A percentile compares a stretch with the other conserved stretches of the same genome.
Evolutionary conservation across 2,888 invertebrate genomes (phyloP).

Genomic region (Scaptomyza tumidula): DNA sequence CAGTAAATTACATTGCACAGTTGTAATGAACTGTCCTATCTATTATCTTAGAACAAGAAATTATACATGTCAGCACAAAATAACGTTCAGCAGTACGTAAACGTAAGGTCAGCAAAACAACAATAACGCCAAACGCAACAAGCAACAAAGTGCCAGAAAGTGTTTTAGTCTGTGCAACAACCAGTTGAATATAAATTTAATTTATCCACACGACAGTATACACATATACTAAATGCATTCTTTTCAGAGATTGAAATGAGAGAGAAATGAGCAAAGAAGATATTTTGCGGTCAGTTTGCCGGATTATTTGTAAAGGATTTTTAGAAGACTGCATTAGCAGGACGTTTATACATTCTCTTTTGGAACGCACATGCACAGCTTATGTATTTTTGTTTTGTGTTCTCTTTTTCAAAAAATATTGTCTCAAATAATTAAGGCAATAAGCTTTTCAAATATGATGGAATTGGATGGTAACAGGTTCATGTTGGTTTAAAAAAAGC

Average conservation of each 20-base stretch:
- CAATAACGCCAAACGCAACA: slow-evolving; percentile 3
- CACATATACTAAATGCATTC: not conserved
- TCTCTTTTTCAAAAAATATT: no score
- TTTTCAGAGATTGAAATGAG: not conserved
- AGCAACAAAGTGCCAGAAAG: slow-evolving; percentile 20
- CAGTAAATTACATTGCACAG: slow-evolving; percentile 45
- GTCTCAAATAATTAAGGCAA: no score
- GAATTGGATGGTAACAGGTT: no score
- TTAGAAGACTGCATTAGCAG: not conserved
- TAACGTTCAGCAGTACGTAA: slow-evolving; percentile 43
- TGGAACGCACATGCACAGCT: no score
- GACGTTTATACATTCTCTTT: not conserved
- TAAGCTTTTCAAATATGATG: no score
- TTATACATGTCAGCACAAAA: slow-evolving; percentile 55
- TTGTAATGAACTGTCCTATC: slow-evolving; percentile 58
- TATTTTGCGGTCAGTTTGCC: not conserved
- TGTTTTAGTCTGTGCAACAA: slow-evolving; percentile 46
- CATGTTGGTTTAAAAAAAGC: no score
- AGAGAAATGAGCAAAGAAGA: not conserved
- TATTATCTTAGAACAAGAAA: slow-evolving; percentile 29
- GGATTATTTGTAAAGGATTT: not conserved
- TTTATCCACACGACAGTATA: slow-evolving; percentile 16
- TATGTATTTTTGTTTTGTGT: no score
- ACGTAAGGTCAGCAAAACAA: slow-evolving; percentile 40
- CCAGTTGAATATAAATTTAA: slow-evolving; percentile 66